Conservation (phyloP, 35 echinoderm and acorn worm genomes). For the Apostichopus japonicus region DNA sequence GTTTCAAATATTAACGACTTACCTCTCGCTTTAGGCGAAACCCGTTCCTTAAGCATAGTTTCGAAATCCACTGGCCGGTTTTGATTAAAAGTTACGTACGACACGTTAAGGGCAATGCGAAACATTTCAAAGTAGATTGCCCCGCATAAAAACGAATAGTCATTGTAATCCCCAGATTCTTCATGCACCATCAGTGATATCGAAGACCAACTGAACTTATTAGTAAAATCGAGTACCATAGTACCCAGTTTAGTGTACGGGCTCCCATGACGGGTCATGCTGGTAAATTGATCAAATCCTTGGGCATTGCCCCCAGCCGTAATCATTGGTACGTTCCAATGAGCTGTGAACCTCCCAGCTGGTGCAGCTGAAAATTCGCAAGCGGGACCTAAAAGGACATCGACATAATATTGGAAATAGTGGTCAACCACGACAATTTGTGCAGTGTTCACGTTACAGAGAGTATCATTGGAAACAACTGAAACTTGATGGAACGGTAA, state of each 20-base stretch:
- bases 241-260: slow-evolving; percentile 58
- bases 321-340: slow-evolving; percentile 81
- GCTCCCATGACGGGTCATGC: slow-evolving; percentile 41
- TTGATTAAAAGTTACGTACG: slow-evolving; percentile 35
- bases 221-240: slow-evolving; percentile 19
- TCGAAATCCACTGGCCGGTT: slow-evolving; percentile 1
- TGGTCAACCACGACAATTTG: slow-evolving; percentile 67
- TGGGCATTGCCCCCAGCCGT: slow-evolving; percentile 72
- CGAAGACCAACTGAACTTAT: slow-evolving; percentile 36
- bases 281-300: slow-evolving; percentile 48
- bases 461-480: slow-evolving; percentile 49
- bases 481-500: slow-evolving; percentile 46
- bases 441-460: slow-evolving; percentile 46
- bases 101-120: neutral
- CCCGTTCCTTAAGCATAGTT: slow-evolving; percentile 6
- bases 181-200: slow-evolving; percentile 62
- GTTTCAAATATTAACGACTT: neutral
- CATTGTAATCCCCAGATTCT: neutral
- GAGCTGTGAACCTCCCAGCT: slow-evolving; percentile 61
- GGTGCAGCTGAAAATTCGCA: slow-evolving; percentile 71
- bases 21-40: slow-evolving; percentile 56
- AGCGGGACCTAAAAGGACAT: slow-evolving; percentile 75
- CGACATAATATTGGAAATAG: slow-evolving; percentile 30
- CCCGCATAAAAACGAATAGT: slow-evolving; percentile 26
- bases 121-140: neutral